Evolutionary conservation across 2,888 invertebrate genomes (phyloP).

Genomic region (Eupithecia inturbata): DNA sequence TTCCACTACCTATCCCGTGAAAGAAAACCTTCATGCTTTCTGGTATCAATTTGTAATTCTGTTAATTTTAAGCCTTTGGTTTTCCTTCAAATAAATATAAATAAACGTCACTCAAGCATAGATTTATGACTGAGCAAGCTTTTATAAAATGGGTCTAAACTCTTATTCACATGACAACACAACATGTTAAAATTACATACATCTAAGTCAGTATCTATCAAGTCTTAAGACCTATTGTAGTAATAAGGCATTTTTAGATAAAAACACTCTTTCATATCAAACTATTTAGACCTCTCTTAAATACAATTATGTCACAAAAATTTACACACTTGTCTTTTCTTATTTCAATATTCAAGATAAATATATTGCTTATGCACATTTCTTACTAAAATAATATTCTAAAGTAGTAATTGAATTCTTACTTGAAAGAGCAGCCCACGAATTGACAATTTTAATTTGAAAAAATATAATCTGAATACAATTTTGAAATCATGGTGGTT

Average conservation of each 20-base stretch:
- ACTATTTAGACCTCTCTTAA: slow-evolving; percentile 79
- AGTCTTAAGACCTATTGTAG: slow-evolving; percentile 81
- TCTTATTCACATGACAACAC: too few species aligned
- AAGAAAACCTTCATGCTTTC: too few species aligned
- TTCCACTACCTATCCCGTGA: too few species aligned
- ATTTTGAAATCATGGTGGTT: slow-evolving; percentile 34
- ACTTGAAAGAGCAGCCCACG: slow-evolving; percentile 69
- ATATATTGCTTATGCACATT: slow-evolving; percentile 71
- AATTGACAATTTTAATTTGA: slow-evolving; percentile 69
- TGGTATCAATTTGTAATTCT: too few species aligned
- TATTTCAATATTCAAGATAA: slow-evolving; percentile 59
- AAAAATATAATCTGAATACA: slow-evolving; percentile 46
- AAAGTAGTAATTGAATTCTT: slow-evolving; percentile 73
- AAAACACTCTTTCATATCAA: slow-evolving; percentile 81
- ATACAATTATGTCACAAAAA: slow-evolving; percentile 69
- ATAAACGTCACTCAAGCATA: too few species aligned
- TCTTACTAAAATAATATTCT: slow-evolving; percentile 68
- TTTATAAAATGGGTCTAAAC: too few species aligned
- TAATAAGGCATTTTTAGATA: slow-evolving; percentile 84
- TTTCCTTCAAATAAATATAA: too few species aligned
- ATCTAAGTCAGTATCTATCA: slow-evolving; percentile 82
- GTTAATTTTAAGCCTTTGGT: too few species aligned
- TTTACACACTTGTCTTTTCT: slow-evolving; percentile 73
- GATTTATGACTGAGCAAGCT: too few species aligned
- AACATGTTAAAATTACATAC: slow-evolving; percentile 61